phyloP scores from a whole-genome alignment of 2,888 invertebrate species.

The Patella caerulea region DNA sequence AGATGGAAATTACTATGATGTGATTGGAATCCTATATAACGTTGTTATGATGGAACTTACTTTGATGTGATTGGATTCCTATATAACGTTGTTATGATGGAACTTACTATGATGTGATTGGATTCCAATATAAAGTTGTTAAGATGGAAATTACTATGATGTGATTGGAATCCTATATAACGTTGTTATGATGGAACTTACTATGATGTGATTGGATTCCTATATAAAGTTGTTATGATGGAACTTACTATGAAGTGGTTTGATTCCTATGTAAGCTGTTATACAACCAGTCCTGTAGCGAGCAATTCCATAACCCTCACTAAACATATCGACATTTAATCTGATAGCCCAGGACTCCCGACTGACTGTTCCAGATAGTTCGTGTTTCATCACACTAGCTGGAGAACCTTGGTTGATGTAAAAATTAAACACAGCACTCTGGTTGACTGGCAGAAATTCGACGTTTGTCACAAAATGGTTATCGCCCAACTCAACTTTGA shows the following conservation, averaged over 20 bases:
- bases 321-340: background rate
- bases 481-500: conserved; percentile 27
- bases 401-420: conserved; percentile 23
- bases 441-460: conserved; percentile 18
- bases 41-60: too few species aligned
- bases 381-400: conserved; percentile 20
- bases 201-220: too few species aligned
- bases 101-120: too few species aligned
- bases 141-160: conserved; percentile 1
- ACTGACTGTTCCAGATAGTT: conserved; percentile 15
- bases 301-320: background rate
- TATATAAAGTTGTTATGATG: too few species aligned
- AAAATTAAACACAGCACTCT: conserved; percentile 22
- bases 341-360: background rate
- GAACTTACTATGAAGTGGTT: background rate
- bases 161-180: conserved; percentile 6
- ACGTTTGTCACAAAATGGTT: conserved; percentile 20
- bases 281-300: background rate
- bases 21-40: too few species aligned
- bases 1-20: too few species aligned
- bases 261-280: background rate
- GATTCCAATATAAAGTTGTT: too few species aligned
- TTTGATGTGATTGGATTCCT: too few species aligned
- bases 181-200: too few species aligned
- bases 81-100: too few species aligned